A percentile compares a stretch with the other conserved stretches of the same genome.
Conservation (phyloP, 2,797 vertebrate species). For the Galago senegalensis region DNA sequence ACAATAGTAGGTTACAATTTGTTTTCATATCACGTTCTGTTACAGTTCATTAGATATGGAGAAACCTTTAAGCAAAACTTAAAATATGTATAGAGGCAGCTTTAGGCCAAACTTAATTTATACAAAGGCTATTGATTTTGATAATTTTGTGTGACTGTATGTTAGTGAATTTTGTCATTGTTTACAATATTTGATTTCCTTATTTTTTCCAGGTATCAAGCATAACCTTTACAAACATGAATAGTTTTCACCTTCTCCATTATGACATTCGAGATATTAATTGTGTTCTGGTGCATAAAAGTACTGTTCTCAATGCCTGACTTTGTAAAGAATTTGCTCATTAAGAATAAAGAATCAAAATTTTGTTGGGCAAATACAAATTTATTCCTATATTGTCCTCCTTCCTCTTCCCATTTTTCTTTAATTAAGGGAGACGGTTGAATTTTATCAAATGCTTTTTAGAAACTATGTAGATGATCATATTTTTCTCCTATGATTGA, state of each 20-base stretch:
- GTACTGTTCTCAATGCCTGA: not conserved
- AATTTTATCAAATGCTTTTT: not conserved
- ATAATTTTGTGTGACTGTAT: not conserved
- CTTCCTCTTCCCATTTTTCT: not conserved
- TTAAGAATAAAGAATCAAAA: not conserved
- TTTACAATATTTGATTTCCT: not conserved
- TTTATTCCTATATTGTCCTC: not conserved
- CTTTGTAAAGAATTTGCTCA: not conserved
- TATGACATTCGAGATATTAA: not conserved
- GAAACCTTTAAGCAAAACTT: not conserved
- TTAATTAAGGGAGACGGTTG: not conserved
- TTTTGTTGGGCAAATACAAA: not conserved
- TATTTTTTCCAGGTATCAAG: not conserved
- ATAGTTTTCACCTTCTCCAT: not conserved
- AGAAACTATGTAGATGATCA: not conserved
- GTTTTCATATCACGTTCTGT: not conserved
- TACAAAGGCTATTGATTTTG: not conserved
- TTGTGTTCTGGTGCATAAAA: not conserved
- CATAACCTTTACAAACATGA: not conserved
- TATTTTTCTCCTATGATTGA: not conserved
- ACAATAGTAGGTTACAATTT: not conserved
- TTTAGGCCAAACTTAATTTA: not conserved
- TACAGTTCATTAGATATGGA: not conserved
- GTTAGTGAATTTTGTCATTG: not conserved
- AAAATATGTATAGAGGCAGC: not conserved